phyloP scores from a whole-genome alignment of 2,888 invertebrate species.

The Ophioninae sp. region DNA sequence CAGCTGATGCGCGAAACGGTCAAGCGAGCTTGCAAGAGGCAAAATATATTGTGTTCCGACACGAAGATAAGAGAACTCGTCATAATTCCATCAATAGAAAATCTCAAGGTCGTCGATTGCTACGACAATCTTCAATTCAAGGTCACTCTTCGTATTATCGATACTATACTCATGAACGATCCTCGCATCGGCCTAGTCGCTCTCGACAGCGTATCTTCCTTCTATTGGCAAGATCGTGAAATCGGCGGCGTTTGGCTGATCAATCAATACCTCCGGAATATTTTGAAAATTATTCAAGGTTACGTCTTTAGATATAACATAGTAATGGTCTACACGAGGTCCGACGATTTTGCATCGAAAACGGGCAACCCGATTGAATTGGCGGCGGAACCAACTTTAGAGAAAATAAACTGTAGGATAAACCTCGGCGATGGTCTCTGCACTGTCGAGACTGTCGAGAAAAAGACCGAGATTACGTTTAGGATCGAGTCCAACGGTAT shows the following conservation, averaged over 20 bases:
- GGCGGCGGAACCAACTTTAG: constrained; percentile 71
- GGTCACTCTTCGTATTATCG: constrained; percentile 77
- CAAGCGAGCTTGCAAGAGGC: constrained; percentile 65
- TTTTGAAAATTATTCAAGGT: constrained; percentile 80
- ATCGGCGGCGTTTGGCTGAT: constrained; percentile 74
- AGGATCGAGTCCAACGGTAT: constrained; percentile 58
- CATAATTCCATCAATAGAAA: constrained; percentile 74
- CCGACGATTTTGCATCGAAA: constrained; percentile 81
- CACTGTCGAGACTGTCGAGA: constrained; percentile 47
- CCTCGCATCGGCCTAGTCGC: constrained; percentile 80
- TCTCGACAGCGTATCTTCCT: constrained; percentile 82
- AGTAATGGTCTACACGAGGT: constrained; percentile 82
- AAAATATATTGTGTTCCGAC: constrained; percentile 43
- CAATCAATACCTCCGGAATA: constrained; percentile 82
- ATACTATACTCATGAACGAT: constrained; percentile 79
- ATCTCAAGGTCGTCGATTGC: constrained; percentile 79
- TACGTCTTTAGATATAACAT: constrained; percentile 82
- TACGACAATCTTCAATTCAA: constrained; percentile 78
- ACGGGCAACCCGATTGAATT: constrained; percentile 70
- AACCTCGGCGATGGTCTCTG: constrained; percentile 66
- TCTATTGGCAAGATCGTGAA: constrained; percentile 82
- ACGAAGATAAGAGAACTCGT: constrained; percentile 65
- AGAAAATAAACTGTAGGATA: constrained; percentile 80
- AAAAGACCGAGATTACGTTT: constrained; percentile 42
- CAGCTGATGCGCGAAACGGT: constrained; percentile 76